Base-by-base conservation (phyloP, 53 echinoderm and acorn worm genomes). In the Holothuria leucospilota region DNA sequence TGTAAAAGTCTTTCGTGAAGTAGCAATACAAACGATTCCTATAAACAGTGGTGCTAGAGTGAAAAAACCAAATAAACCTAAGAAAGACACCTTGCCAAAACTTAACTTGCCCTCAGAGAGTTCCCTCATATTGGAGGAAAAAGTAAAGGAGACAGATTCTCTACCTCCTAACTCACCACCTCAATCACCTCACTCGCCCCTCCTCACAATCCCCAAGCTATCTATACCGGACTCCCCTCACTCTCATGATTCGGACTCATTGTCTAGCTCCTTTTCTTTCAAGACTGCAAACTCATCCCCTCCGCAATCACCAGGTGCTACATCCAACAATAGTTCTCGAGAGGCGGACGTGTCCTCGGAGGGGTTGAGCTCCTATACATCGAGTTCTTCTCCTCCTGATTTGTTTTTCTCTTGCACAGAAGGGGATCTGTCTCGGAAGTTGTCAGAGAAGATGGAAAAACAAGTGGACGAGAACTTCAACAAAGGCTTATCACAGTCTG, bases 291-390 rank as follows among this genome's bases (percentile, higher is more conserved):
- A 59, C 34, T 80, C 80, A 10, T 60, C 80, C 6, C 49, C 75
- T 21, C 75, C 75, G 6, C 53, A 26, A 26, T 42, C 75, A 9
- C 49, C 75, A 8, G 20, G 21, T 39, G 28, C 80, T 21, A 80
- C 39, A 58, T 80, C 30, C 60, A 29, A 59, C 27, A 28, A 80
- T 29, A 60, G 60, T 60, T 80, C 80, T 34, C 30, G 80, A 13
- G 80, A 80, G 80, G 80, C 80, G 5, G 80, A 80, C 62, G 18
- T 80, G 9, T 80, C 80, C 80, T 80, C 80, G 0, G 80, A 80
- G 21, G 80, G 80, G 6, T 38, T 61, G 58, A 80, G 53, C 21
- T 80, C 61, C 6, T 62, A 59, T 29, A 59, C 56, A 29, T 80
- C 80, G 7, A 80, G 80, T 59, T 23, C 39, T 8, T 59, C 59